Base-by-base conservation (phyloP, 2,113 vertebrate genomes). In the Megaceryle maxima region DNA sequence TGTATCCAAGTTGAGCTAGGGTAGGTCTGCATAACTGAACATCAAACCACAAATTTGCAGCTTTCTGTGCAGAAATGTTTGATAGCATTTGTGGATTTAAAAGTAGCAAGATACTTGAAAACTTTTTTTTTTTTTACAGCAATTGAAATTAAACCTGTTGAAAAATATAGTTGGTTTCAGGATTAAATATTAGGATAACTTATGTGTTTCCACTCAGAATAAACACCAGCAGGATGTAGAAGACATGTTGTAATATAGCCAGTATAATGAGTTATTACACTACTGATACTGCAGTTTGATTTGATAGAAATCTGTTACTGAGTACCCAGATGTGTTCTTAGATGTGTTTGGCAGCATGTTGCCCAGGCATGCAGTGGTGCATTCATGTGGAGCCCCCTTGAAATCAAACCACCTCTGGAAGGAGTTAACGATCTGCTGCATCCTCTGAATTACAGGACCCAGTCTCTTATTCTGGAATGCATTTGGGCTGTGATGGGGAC, bases 161-260 rank as follows among this genome's bases (percentile, higher is more conserved):
- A 72, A 78, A 92, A 87, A 70, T 35, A 31, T 7, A n/a, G 28
- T 9, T 41, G 19, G 7, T 82, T 86, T 91, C 43, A 56, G 77
- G 63, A 51, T 21, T 24, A 35, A 50, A 12, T 56, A 20, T 11
- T 16, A 39, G 66, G n/a, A 6, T 68, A 82, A 72, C 4, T 13
- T 74, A 28, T 62, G 62, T 77, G 20, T 57, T 77, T 83, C 25
- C n/a, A 25, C 59, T 86, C 50, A 39, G 55, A 60, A 62, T 16
- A 48, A 83, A 6, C 26, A 66, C 16, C 6, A 26, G 60, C 1
- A 56, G 60, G 29, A 17, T 70, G 77, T 50, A 43, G 67, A 21
- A 56, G 68, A 39, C 68, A 17, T 0, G 0, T n/a, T 78, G 68
- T 50, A 33, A 25, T 5, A 3, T 13, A 80, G 37, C 14, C 24